Conservation (phyloP, 2,113 vertebrate species). For the Malurus elegans region DNA sequence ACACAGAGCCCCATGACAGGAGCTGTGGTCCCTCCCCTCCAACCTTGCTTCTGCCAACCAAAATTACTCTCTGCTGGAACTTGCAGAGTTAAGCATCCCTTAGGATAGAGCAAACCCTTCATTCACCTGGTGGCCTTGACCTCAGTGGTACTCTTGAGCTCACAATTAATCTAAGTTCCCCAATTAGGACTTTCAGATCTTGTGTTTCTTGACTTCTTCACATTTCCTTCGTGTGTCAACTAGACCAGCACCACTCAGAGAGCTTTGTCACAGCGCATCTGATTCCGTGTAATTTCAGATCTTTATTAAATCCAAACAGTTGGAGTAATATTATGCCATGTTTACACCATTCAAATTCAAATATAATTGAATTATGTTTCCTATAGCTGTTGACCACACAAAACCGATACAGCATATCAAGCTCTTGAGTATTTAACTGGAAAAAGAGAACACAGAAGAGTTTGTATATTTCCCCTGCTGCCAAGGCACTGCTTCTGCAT, state of each 20-base stretch:
- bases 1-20: neutral
- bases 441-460: neutral
- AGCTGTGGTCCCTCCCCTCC: neutral
- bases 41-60: neutral
- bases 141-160: neutral
- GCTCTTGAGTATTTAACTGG: neutral
- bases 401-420: neutral
- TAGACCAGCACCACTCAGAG: neutral
- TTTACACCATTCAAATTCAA: neutral
- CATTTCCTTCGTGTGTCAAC: neutral
- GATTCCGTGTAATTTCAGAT: neutral
- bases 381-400: neutral
- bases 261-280: neutral
- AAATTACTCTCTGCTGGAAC: neutral
- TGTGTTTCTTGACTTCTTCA: accelerated
- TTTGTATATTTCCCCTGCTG: neutral
- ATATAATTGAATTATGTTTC: neutral
- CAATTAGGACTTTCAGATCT: neutral
- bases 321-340: neutral
- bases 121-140: neutral
- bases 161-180: neutral
- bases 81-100: neutral
- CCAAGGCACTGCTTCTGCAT: neutral
- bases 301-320: neutral
- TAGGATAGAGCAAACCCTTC: neutral